Percentiles rank a stretch among this genome's conserved stretches.
phyloP scores from a whole-genome alignment of 2,888 invertebrate genomes.

The Amitus sp. region DNA sequence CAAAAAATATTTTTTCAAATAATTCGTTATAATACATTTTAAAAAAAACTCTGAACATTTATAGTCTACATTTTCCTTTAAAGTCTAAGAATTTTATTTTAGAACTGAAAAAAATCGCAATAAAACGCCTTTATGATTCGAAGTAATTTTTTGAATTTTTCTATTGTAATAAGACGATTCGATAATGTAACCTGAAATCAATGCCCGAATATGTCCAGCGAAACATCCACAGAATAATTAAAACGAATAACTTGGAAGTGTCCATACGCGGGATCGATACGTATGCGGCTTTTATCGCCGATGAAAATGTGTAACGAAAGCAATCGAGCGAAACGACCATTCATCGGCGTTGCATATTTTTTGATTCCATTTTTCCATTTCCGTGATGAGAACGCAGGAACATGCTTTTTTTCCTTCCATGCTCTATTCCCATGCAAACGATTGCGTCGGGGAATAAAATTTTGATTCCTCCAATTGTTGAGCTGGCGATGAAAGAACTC shows the following conservation, averaged over 20 bases:
- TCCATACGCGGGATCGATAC: slow-evolving; percentile 52
- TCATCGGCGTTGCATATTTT: neutral
- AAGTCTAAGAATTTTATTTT: too few species aligned
- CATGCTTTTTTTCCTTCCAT: neutral
- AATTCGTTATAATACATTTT: neutral
- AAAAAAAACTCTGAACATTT: neutral
- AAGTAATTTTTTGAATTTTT: neutral
- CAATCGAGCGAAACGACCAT: neutral
- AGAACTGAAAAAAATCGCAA: too few species aligned
- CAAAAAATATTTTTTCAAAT: neutral
- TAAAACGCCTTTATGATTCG: neutral
- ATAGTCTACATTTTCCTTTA: too few species aligned
- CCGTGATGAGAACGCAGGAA: neutral
- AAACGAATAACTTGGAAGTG: slow-evolving; percentile 57
- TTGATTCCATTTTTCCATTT: neutral
- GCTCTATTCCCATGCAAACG: too few species aligned
- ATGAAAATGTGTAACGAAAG: neutral
- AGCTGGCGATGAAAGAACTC: neutral
- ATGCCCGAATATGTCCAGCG: slow-evolving; percentile 5
- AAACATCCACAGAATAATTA: slow-evolving; percentile 47
- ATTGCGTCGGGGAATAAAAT: neutral
- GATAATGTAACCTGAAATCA: neutral
- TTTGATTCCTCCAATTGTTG: neutral
- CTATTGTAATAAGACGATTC: neutral
- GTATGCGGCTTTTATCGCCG: slow-evolving; percentile 33